Conservation (phyloP, 2,888 invertebrate genomes). For the Andrena haemorrhoa region DNA sequence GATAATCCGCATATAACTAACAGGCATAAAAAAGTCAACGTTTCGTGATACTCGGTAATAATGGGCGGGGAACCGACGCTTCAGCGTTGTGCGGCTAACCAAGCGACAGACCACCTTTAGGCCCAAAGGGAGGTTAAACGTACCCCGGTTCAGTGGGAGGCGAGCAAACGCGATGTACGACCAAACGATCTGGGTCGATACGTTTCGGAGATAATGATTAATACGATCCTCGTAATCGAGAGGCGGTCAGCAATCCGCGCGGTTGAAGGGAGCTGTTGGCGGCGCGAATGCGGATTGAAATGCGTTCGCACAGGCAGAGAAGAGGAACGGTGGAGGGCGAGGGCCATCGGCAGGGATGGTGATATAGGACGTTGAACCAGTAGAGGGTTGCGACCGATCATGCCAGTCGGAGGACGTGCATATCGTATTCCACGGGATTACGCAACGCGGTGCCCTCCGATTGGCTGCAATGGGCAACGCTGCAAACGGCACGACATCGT, state of each 20-base stretch:
- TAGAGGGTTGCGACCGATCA: slow-evolving; percentile 70
- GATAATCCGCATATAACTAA: too few relatives aligned
- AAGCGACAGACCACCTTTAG: slow-evolving; percentile 40
- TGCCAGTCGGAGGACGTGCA: slow-evolving; percentile 65
- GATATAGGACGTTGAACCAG: slow-evolving; percentile 73
- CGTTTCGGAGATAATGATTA: slow-evolving; percentile 75
- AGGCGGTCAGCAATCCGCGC: slow-evolving; percentile 77
- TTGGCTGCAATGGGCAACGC: slow-evolving; percentile 76
- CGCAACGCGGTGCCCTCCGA: slow-evolving; percentile 77
- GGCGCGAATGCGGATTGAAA: slow-evolving; percentile 66
- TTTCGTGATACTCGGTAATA: too few relatives aligned
- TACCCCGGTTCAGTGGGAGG: slow-evolving; percentile 1
- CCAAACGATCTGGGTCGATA: slow-evolving; percentile 67
- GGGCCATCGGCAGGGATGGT: slow-evolving; percentile 66
- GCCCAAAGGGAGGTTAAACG: slow-evolving; percentile 49
- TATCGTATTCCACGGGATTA: slow-evolving; percentile 77
- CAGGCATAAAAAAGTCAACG: too few relatives aligned
- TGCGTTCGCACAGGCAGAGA: slow-evolving; percentile 66
- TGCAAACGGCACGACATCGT: slow-evolving; percentile 76
- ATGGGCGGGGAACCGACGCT: not conserved
- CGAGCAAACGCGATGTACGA: slow-evolving; percentile 46
- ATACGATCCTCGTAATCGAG: slow-evolving; percentile 82
- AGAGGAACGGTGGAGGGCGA: slow-evolving; percentile 57
- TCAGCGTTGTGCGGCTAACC: slow-evolving; percentile 26
- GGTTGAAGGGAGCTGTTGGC: slow-evolving; percentile 70